Conservation (phyloP, 1,140 invertebrate species). For the Matsumurasca onukii region DNA sequence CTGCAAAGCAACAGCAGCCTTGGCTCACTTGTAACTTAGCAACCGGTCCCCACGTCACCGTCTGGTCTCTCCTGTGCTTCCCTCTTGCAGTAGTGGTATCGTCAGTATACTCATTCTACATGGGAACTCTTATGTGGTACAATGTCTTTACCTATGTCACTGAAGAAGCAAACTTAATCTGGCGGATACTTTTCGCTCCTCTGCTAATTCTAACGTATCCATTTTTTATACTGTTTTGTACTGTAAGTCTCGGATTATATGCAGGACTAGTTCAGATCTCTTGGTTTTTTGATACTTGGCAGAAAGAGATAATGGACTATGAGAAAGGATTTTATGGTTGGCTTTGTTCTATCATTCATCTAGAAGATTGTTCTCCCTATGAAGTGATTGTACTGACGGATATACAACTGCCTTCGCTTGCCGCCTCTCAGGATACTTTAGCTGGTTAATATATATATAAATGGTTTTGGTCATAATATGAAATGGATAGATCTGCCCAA, state of each 20-base stretch:
- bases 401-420: conserved; percentile 24
- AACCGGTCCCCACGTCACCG: conserved; percentile 65
- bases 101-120: conserved; percentile 68
- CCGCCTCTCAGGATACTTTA: conserved; percentile 9
- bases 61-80: conserved; percentile 64
- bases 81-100: conserved; percentile 66
- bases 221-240: conserved; percentile 65
- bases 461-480: too few relatives aligned
- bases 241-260: conserved; percentile 65
- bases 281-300: conserved; percentile 66
- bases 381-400: conserved; percentile 51
- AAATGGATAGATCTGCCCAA: too few relatives aligned
- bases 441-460: background rate
- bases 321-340: conserved; percentile 80
- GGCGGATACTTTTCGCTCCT: conserved; percentile 62
- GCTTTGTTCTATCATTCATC: conserved; percentile 64
- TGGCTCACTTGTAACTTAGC: conserved; percentile 52
- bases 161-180: conserved; percentile 63
- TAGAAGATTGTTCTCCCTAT: conserved; percentile 73
- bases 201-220: conserved; percentile 70
- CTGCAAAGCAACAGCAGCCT: conserved; percentile 50
- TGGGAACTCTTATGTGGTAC: conserved; percentile 75
- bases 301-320: conserved; percentile 68
- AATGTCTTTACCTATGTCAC: conserved; percentile 71
- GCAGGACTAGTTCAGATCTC: conserved; percentile 67